A percentile compares a stretch with the other conserved stretches of the same genome.
Conservation (phyloP, 2,113 vertebrate genomes). For the Ranitomeya variabilis region DNA sequence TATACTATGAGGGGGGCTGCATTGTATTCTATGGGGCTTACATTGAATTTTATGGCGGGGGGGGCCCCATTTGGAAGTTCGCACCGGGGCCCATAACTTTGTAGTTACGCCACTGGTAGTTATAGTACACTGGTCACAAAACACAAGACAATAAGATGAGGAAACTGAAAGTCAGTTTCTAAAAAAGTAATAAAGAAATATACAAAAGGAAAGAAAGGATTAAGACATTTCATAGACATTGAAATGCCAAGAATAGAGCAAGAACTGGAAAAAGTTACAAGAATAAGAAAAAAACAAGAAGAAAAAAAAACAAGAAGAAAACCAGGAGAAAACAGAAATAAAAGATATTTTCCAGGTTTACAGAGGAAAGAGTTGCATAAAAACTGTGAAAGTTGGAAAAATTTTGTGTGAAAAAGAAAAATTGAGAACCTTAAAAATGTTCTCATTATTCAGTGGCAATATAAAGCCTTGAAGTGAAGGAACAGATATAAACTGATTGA, state of each 20-base stretch:
- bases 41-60: too few species aligned
- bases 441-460: slow-evolving; percentile 68
- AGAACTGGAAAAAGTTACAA: slow-evolving; percentile 62
- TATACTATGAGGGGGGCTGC: too few species aligned
- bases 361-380: not conserved
- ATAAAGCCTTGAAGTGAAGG: slow-evolving; percentile 71
- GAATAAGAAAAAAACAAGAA: slow-evolving; percentile 36
- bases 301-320: not conserved
- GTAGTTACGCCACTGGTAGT: too few species aligned
- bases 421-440: slow-evolving; percentile 62
- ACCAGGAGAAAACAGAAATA: slow-evolving; percentile 62
- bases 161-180: slow-evolving; percentile 69
- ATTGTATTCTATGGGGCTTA: too few species aligned
- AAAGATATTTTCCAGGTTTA: slow-evolving; percentile 33
- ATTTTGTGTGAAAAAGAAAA: slow-evolving; percentile 53
- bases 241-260: slow-evolving; percentile 59
- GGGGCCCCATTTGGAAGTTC: too few species aligned
- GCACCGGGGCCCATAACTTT: too few species aligned
- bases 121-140: slow-evolving; percentile 65
- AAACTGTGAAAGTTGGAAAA: slow-evolving; percentile 12
- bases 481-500: slow-evolving; percentile 75
- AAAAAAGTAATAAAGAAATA: slow-evolving; percentile 57
- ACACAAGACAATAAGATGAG: slow-evolving; percentile 64
- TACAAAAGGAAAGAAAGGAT: slow-evolving; percentile 59
- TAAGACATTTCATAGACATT: slow-evolving; percentile 61